Evolutionary conservation across 2,888 invertebrate species (phyloP).

Genomic region (Epirrhoe tristata): DNA sequence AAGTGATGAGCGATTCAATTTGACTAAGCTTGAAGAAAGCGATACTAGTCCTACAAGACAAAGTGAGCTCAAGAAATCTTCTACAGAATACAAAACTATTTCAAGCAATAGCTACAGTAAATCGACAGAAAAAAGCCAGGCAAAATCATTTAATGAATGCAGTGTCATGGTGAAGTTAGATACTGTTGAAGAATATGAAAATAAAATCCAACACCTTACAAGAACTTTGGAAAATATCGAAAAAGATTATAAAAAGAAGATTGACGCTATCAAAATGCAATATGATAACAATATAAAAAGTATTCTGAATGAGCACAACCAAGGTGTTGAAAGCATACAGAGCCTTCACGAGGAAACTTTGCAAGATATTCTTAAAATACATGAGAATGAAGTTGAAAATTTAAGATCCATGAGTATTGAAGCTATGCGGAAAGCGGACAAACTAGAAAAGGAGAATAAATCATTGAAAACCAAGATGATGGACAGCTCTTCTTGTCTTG

Average conservation of each 20-base stretch:
- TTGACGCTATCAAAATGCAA: conserved; percentile 79
- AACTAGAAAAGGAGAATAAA: conserved; percentile 71
- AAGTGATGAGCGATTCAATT: conserved; percentile 56
- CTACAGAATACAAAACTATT: conserved; percentile 45
- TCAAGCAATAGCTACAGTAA: conserved; percentile 45
- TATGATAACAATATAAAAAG: conserved; percentile 83
- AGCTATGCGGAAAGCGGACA: conserved; percentile 75
- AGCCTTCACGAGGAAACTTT: conserved; percentile 81
- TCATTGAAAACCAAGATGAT: conserved; percentile 59
- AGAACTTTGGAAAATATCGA: conserved; percentile 65
- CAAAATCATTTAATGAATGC: conserved; percentile 48
- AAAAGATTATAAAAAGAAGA: conserved; percentile 71
- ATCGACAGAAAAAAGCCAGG: conserved; percentile 40
- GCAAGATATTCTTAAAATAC: conserved; percentile 74
- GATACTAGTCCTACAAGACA: conserved; percentile 44
- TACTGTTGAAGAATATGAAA: conserved; percentile 60
- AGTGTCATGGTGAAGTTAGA: conserved; percentile 63
- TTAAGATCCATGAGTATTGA: conserved; percentile 77
- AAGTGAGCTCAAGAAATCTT: conserved; percentile 44
- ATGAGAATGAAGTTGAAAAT: conserved; percentile 82
- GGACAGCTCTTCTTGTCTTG: conserved; percentile 46
- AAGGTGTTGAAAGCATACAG: conserved; percentile 84
- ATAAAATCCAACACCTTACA: conserved; percentile 62
- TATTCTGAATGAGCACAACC: conserved; percentile 81
- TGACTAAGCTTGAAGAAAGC: conserved; percentile 34